Evolutionary conservation across 37 sponge, comb jelly and placozoan species (phyloP).

Genomic region (Bolinopsis microptera): DNA sequence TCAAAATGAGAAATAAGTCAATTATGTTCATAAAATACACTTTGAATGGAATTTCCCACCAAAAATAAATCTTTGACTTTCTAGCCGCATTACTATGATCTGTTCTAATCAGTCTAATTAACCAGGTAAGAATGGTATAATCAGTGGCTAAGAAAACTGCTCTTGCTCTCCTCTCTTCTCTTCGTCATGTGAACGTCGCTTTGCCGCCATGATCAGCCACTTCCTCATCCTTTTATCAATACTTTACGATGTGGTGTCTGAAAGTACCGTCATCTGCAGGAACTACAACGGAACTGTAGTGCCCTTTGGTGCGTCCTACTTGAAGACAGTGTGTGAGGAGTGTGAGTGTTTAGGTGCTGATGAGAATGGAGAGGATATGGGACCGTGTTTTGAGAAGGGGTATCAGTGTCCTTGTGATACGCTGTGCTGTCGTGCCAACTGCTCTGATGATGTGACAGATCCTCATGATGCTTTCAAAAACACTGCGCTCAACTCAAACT

Average conservation of each 20-base stretch:
- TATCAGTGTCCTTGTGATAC: slow-evolving; percentile 38
- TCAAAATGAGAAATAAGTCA: too few species aligned
- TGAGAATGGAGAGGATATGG: slow-evolving; percentile 15
- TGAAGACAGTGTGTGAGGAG: slow-evolving; percentile 1
- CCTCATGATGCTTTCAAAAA: background rate
- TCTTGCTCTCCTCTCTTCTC: background rate
- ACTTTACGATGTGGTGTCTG: background rate
- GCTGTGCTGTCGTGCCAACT: background rate
- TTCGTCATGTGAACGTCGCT: background rate
- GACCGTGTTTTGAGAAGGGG: slow-evolving; percentile 12
- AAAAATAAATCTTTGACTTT: too few species aligned
- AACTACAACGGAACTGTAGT: background rate
- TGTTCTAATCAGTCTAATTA: too few species aligned
- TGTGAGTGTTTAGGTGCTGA: slow-evolving; percentile 23
- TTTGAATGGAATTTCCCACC: too few species aligned
- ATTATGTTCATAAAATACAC: too few species aligned
- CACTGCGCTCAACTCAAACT: background rate
- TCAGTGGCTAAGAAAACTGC: background rate
- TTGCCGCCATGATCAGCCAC: background rate
- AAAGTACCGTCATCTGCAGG: background rate
- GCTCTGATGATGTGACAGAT: background rate
- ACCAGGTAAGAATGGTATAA: background rate
- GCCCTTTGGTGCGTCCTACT: background rate
- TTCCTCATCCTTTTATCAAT: background rate
- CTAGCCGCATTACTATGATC: too few species aligned